These are phyloP conservation scores for Sceloporus tristichus DNA, from an alignment of 2,113 vertebrate species.

Conservation along the genomic window DNA sequence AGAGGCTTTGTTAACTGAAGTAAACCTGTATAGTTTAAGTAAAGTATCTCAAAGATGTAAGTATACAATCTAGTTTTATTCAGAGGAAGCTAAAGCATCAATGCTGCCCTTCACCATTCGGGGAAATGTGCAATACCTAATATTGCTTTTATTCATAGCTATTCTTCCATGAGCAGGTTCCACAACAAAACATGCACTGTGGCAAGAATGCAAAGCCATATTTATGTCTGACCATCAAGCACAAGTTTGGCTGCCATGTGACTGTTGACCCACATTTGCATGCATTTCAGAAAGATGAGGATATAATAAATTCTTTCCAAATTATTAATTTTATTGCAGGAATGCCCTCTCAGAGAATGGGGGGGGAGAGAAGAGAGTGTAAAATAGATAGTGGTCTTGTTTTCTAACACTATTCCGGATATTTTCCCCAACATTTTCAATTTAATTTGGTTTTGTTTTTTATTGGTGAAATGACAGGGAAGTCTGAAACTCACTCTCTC, in stretches of 20 bases:
- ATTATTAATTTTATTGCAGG: not conserved
- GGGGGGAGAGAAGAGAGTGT: not conserved
- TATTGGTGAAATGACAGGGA: constrained; percentile 43
- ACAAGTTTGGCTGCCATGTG: not conserved
- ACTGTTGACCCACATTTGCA: not conserved
- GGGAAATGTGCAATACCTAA: not conserved
- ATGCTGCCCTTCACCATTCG: not conserved
- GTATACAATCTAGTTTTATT: not conserved
- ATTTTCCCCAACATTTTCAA: not conserved
- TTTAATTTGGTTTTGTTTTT: not conserved
- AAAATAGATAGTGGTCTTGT: fast-evolving
- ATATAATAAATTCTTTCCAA: not conserved
- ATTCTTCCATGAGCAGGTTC: not conserved
- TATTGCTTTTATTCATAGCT: not conserved
- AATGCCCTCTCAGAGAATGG: not conserved
- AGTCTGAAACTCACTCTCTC: constrained; percentile 49
- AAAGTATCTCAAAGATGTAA: not conserved
- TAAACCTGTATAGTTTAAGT: no score
- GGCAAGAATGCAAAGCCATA: not conserved
- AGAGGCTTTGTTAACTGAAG: no score
- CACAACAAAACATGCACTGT: not conserved
- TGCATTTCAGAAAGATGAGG: not conserved
- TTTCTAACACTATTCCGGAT: constrained; percentile 25
- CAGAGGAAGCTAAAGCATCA: no score
- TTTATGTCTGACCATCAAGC: not conserved